These are phyloP conservation scores for Lepidothrix coronata DNA, from an alignment of 2,113 vertebrate genomes.

Conservation along the genomic window DNA sequence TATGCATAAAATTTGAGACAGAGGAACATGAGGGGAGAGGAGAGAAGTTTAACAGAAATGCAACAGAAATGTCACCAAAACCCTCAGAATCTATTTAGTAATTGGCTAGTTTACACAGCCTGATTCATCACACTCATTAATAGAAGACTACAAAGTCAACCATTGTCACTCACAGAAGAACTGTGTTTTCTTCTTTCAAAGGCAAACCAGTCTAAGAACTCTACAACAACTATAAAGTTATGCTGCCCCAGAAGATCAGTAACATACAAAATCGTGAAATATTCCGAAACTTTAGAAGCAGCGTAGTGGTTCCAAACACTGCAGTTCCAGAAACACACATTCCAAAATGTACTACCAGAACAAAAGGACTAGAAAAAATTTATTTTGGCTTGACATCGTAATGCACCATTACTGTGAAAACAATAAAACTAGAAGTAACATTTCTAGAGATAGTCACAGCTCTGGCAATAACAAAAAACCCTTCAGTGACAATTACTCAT, in stretches of 20 bases:
- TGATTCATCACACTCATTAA: neutral
- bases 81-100: neutral
- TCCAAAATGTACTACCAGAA: slow-evolving; percentile 68
- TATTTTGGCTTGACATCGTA: slow-evolving; percentile 71
- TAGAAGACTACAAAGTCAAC: neutral
- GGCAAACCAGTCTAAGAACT: neutral
- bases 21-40: neutral
- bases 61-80: neutral
- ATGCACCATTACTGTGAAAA: slow-evolving; percentile 70
- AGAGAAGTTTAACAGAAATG: neutral
- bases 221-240: neutral
- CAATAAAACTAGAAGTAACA: slow-evolving; percentile 67
- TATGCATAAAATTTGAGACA: neutral
- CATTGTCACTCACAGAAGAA: neutral
- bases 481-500: slow-evolving; percentile 50
- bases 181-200: neutral
- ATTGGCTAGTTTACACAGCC: neutral
- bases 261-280: slow-evolving; percentile 52
- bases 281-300: slow-evolving; percentile 47
- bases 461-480: slow-evolving; percentile 43
- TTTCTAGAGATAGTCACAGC: slow-evolving; percentile 63
- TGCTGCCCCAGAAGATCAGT: slow-evolving; percentile 42
- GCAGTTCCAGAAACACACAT: slow-evolving; percentile 65
- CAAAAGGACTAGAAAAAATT: slow-evolving; percentile 63
- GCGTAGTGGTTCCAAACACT: slow-evolving; percentile 32